Conservation (phyloP, 2,797 vertebrate genomes). For the Pseudochaenichthys georgianus region DNA sequence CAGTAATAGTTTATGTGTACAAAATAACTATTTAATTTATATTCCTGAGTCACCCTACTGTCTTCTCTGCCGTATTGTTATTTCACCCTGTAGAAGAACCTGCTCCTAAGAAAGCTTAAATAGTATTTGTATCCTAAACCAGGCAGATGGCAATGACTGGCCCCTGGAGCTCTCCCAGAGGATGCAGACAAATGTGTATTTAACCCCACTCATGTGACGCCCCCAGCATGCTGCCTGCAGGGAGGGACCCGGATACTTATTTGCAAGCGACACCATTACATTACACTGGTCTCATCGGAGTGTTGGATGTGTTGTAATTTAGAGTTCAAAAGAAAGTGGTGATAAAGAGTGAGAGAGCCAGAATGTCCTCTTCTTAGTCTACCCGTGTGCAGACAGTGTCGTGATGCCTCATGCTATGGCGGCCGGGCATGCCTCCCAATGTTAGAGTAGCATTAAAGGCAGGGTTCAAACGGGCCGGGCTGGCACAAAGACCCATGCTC, state of each 20-base stretch:
- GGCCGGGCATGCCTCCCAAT: neutral
- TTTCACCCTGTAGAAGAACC: slow-evolving; percentile 9
- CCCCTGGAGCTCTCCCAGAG: slow-evolving; percentile 47
- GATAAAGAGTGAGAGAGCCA: neutral
- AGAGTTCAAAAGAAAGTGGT: neutral
- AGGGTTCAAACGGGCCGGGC: no score
- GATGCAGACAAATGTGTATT: slow-evolving; percentile 60
- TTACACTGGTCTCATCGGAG: slow-evolving; percentile 1
- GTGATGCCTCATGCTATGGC: neutral
- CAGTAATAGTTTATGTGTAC: neutral
- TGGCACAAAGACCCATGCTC: no score
- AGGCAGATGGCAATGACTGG: slow-evolving; percentile 57
- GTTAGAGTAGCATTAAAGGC: neutral
- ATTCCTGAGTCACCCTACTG: neutral
- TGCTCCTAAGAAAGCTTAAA: slow-evolving; percentile 16
- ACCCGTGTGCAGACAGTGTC: neutral
- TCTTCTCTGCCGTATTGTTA: neutral
- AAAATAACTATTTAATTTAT: neutral
- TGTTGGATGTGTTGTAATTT: neutral
- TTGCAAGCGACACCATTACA: neutral
- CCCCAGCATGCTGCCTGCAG: slow-evolving; percentile 20
- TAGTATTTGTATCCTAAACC: slow-evolving; percentile 42
- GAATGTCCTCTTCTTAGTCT: neutral
- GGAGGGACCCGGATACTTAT: slow-evolving; percentile 1
- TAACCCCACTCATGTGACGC: slow-evolving; percentile 46